Conservation (phyloP, 2,797 vertebrate species). For the Lithobates sylvaticus region DNA sequence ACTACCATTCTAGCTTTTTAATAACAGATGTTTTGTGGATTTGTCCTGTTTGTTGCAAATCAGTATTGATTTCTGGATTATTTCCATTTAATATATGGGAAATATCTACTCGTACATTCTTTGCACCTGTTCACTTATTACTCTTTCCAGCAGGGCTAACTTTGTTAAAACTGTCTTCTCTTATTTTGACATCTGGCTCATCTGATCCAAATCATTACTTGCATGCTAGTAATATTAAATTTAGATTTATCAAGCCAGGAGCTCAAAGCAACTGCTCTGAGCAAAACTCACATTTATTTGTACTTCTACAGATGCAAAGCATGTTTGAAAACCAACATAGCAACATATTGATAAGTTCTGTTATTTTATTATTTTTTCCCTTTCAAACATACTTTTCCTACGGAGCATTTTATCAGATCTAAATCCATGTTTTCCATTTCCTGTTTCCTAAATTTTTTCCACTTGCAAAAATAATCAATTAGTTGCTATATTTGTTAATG, state of each 20-base stretch:
- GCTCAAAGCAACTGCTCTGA: conserved; percentile 62
- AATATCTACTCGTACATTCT: conserved; percentile 29
- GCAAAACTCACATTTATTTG: not conserved
- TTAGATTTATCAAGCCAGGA: conserved; percentile 59
- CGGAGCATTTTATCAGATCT: too few species aligned
- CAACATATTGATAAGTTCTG: too few species aligned
- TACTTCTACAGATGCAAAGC: too few species aligned
- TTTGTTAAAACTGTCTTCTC: conserved; percentile 59
- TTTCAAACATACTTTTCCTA: not conserved
- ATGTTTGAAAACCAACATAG: too few species aligned
- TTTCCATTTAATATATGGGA: conserved; percentile 59
- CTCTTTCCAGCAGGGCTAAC: conserved; percentile 49
- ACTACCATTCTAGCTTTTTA: conserved; percentile 49
- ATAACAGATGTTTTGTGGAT: conserved; percentile 72
- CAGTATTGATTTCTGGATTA: conserved; percentile 64
- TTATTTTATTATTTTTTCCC: too few species aligned
- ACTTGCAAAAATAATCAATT: too few species aligned
- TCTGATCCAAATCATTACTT: conserved; percentile 59
- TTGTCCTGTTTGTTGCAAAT: conserved; percentile 69
- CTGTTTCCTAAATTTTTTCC: too few species aligned
- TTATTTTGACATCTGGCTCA: conserved; percentile 66
- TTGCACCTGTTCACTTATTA: conserved; percentile 66
- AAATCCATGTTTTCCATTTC: too few species aligned
- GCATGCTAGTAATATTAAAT: conserved; percentile 41
- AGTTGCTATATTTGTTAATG: too few species aligned